phyloP scores from a whole-genome alignment of 2,888 invertebrate species.

The Neuroscelio doddi region DNA sequence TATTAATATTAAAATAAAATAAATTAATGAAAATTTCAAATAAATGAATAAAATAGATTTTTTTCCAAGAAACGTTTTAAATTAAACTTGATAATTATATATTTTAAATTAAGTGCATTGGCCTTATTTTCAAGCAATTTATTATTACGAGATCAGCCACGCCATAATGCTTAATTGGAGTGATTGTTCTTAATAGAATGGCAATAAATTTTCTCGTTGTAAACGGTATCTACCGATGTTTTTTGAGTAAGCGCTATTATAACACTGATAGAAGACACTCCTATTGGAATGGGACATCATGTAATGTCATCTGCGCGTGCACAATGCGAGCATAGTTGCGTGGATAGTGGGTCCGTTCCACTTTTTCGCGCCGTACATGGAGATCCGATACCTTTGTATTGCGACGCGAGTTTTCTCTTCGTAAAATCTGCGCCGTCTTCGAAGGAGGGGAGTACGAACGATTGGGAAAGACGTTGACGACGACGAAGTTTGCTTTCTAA shows the following conservation, averaged over 20 bases:
- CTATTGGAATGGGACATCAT: conserved; percentile 25
- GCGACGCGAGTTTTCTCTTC: conserved; percentile 55
- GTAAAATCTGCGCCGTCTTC: conserved; percentile 54
- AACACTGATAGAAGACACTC: conserved; percentile 39
- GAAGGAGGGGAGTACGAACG: conserved; percentile 29
- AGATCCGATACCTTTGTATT: conserved; percentile 44
- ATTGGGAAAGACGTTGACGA: conserved; percentile 33
- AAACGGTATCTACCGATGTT: conserved; percentile 25
- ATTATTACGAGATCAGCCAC: conserved; percentile 20
- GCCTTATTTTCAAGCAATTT: conserved; percentile 26
- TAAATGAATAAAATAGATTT: no score
- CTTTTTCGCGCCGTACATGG: conserved; percentile 63
- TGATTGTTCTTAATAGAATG: conserved; percentile 41
- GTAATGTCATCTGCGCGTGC: conserved; percentile 40
- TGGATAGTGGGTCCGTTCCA: conserved; percentile 58
- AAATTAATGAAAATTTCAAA: no score
- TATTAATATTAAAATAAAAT: no score
- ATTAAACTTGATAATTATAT: no score
- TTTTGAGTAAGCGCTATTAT: conserved; percentile 27
- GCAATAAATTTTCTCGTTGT: conserved; percentile 31
- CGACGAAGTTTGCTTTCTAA: conserved; percentile 61
- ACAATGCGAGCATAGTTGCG: conserved; percentile 42
- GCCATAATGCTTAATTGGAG: conserved; percentile 35
- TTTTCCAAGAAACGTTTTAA: no score
- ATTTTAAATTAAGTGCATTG: conserved; percentile 2